phyloP scores from a whole-genome alignment of 2,113 vertebrate genomes.

The Rallus limicola region DNA sequence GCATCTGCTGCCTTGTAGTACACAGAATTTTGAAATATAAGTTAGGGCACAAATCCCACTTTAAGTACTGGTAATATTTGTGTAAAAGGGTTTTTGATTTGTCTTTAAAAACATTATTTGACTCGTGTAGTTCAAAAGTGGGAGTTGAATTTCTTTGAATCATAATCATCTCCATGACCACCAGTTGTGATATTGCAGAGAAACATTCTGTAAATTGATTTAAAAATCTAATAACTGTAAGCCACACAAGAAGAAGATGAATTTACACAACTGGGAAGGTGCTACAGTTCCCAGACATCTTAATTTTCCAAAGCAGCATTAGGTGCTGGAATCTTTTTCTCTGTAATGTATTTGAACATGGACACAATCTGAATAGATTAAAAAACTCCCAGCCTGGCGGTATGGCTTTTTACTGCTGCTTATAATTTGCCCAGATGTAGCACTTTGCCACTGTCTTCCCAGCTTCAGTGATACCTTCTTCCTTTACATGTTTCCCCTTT shows the following conservation, averaged over 20 bases:
- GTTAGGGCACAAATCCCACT: background rate
- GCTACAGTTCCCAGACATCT: background rate
- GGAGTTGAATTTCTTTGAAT: background rate
- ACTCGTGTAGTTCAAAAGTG: rapidly evolving
- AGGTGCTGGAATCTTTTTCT: background rate
- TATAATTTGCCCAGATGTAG: background rate
- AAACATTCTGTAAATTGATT: background rate
- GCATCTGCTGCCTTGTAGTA: background rate
- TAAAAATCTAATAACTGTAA: background rate
- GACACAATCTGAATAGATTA: background rate
- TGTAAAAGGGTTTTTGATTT: background rate
- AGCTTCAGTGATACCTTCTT: background rate
- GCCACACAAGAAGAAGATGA: background rate
- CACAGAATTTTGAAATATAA: background rate
- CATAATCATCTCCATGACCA: background rate
- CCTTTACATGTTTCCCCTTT: background rate
- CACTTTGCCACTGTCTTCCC: background rate
- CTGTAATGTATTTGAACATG: background rate
- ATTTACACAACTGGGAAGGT: background rate
- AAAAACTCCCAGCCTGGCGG: background rate
- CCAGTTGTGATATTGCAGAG: background rate
- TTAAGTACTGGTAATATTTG: background rate
- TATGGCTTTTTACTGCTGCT: background rate
- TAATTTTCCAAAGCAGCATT: background rate
- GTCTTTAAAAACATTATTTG: background rate